Conservation (phyloP, 2,797 vertebrate genomes). For the Eleutherodactylus coqui region DNA sequence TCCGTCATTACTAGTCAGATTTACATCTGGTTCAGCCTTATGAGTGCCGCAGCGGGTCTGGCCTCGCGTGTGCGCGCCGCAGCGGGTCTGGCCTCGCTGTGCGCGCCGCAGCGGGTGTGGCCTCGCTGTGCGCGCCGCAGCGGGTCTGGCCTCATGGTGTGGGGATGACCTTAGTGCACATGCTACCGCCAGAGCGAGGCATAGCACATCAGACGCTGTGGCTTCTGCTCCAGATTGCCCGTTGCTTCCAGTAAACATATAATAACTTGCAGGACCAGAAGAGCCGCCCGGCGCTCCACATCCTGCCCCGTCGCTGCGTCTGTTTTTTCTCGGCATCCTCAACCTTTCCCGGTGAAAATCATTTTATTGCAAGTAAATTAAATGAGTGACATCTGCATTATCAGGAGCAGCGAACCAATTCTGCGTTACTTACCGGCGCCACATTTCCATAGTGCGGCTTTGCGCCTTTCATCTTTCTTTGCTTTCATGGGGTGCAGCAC, state of each 20-base stretch:
- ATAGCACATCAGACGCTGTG: neutral
- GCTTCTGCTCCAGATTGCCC: neutral
- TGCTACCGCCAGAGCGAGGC: neutral
- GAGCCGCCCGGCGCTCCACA: neutral
- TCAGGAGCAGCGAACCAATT: neutral
- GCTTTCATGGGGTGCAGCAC: no score
- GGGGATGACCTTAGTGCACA: neutral
- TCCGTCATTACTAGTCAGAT: neutral
- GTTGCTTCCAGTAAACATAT: constrained; percentile 7
- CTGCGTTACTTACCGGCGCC: neutral
- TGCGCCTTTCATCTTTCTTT: no score
- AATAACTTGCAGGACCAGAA: neutral
- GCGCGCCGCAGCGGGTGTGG: no score
- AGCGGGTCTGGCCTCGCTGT: neutral
- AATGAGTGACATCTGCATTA: neutral
- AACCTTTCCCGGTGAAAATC: neutral
- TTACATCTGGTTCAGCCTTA: neutral
- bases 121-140: neutral
- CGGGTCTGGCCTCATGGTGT: neutral
- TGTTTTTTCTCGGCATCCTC: neutral
- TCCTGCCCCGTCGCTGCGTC: neutral
- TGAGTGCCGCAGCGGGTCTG: neutral
- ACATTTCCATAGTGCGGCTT: neutral
- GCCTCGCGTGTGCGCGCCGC: neutral
- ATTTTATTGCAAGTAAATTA: neutral